A percentile compares a stretch with the other conserved stretches of the same genome.
Evolutionary conservation across 2,797 vertebrate genomes (phyloP).

Genomic region (Rhabdophis nuchalis): DNA sequence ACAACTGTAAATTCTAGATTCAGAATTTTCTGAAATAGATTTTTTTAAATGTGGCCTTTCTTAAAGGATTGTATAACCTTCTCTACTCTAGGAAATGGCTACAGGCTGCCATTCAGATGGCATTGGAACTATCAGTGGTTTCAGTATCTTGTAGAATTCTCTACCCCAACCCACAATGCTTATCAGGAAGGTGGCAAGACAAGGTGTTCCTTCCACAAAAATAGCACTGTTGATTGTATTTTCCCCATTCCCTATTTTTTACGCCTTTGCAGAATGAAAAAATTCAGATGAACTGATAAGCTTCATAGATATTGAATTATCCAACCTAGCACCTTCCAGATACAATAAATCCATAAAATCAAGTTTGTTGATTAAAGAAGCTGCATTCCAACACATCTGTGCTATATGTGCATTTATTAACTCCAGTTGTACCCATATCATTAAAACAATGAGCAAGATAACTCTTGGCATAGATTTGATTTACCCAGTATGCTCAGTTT

Average conservation of each 20-base stretch:
- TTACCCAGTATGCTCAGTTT: not conserved
- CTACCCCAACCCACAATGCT: not conserved
- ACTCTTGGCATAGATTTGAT: not conserved
- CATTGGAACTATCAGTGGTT: not conserved
- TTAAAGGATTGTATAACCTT: not conserved
- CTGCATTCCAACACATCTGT: not conserved
- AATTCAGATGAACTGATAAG: not conserved
- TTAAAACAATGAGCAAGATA: not conserved
- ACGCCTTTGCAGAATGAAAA: not conserved
- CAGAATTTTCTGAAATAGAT: not conserved
- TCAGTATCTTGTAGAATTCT: not conserved
- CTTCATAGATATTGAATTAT: not conserved
- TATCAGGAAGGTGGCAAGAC: not conserved
- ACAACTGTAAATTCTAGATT: not conserved
- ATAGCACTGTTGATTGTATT: not conserved
- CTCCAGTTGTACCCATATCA: not conserved
- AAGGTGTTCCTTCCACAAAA: not conserved
- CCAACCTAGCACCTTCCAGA: not conserved
- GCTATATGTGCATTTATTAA: not conserved
- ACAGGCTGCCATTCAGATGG: not conserved
- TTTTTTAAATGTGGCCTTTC: not conserved
- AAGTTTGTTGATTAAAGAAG: not conserved
- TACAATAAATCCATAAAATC: not conserved
- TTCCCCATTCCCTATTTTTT: not conserved
- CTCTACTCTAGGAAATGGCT: not conserved